Percentiles rank a stretch among this genome's conserved stretches.
phyloP scores from a whole-genome alignment of 2,797 vertebrate species.

The Peromyscus melanophrys region DNA sequence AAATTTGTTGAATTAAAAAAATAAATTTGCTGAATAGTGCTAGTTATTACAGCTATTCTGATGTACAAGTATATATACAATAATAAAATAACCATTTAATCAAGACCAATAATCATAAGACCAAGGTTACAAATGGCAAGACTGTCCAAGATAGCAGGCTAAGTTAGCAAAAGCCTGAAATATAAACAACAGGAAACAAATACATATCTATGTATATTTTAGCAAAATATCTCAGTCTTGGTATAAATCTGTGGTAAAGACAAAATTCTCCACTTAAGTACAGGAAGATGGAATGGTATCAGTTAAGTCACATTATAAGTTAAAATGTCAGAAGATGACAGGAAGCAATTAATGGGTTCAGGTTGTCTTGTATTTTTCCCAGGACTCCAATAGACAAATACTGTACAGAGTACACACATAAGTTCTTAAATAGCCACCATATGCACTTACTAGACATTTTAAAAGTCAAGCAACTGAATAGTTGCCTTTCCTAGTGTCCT shows the following conservation, averaged over 20 bases:
- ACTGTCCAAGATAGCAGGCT: not conserved
- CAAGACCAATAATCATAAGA: not conserved
- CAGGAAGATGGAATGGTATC: not conserved
- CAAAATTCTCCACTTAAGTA: not conserved
- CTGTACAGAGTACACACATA: not conserved
- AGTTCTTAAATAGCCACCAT: not conserved
- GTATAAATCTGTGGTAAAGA: not conserved
- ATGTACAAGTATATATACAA: not conserved
- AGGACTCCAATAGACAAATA: not conserved
- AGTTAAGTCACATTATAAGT: not conserved
- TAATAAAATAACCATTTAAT: not conserved
- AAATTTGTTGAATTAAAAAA: no score
- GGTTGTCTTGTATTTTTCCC: not conserved
- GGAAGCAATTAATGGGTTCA: not conserved
- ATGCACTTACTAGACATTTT: not conserved
- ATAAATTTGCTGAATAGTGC: not conserved
- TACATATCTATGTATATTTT: not conserved
- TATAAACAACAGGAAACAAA: not conserved
- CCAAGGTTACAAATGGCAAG: not conserved
- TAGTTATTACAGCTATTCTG: not conserved
- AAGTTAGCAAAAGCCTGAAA: not conserved
- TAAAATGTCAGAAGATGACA: not conserved
- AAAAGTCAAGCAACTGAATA: not conserved
- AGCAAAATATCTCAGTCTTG: not conserved
- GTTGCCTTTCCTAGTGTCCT: not conserved